Evolutionary conservation across 2,113 vertebrate species (phyloP), one percentile per base, ranked within the genome.

Genomic region (Numenius arquata): DNA sequence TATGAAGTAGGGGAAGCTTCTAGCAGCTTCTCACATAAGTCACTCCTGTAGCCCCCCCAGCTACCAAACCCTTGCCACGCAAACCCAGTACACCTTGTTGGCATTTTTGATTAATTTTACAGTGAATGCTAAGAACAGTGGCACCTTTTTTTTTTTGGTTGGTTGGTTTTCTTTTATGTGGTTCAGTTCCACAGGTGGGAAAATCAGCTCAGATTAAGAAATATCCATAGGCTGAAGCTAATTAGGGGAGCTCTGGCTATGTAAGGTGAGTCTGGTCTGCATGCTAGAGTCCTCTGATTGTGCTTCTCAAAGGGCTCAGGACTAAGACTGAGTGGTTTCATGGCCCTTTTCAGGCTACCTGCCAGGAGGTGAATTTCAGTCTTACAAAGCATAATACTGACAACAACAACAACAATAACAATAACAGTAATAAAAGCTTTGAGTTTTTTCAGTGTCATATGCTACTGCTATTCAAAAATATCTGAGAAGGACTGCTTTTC

Each of bases 381-480:
- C 40, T 78, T 90, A 68, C 40, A 87, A 90, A 81, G 41, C 22
- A 6, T 66, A 74, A 84, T 6, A 67, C 11, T 38, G 38, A 71
- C 15, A 85, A n/a, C 50, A 74, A 27, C 11, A 72, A 32, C 6
- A 71, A 61, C 4, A 71, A 61, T 4, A 72, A 40, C 9, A 58
- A 25, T 36, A 82, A 32, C 5, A 77, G 36, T 52, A 78, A 76
- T 30, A 67, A 53, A 68, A 56, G 22, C 40, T 84, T 80, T 75
- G 34, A 55, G 12, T 83, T 95, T 63, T 84, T 16, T 34, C 61
- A 72, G 23, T 56, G 38, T 75, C 52, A 48, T 59, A 77, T 45
- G 48, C 73, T 90, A 75, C 50, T 84, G 66, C 10, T 85, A 18
- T 56, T 94, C 83, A 65, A 72, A 93, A 93, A 38, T 81, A 92